Conservation (phyloP, 2,797 vertebrate species). For the Bovichtus variegatus region DNA sequence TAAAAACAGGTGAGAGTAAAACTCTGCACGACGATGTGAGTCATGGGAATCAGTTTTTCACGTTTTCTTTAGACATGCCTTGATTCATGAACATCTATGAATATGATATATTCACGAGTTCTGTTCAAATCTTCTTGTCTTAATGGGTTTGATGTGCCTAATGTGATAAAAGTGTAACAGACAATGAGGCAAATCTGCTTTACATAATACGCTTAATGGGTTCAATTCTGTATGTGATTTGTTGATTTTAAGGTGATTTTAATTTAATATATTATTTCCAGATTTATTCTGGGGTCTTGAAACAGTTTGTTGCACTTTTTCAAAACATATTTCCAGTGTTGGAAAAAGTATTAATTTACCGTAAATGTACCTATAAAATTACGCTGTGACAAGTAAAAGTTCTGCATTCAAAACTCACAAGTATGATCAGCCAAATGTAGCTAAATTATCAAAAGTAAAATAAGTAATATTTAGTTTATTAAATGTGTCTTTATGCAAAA, state of each 20-base stretch:
- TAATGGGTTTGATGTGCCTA: constrained; percentile 15
- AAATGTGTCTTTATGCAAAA: background rate
- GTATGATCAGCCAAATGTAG: background rate
- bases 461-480: too few species aligned
- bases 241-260: background rate
- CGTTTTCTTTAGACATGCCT: constrained; percentile 34
- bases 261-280: background rate
- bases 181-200: background rate
- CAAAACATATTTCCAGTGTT: background rate
- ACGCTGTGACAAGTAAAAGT: background rate
- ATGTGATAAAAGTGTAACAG: constrained; percentile 9
- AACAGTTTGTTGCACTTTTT: background rate
- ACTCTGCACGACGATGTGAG: background rate
- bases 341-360: background rate
- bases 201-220: background rate
- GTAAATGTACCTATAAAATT: background rate
- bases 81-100: background rate
- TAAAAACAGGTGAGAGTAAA: constrained; percentile 28
- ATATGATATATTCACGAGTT: background rate
- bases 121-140: background rate
- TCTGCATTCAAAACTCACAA: background rate
- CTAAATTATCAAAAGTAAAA: background rate
- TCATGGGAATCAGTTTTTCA: constrained; percentile 55
- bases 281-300: background rate
- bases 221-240: background rate